These are phyloP conservation scores for Rhinoderma darwinii DNA, from an alignment of 2,113 vertebrate species.

Conservation along the genomic window DNA sequence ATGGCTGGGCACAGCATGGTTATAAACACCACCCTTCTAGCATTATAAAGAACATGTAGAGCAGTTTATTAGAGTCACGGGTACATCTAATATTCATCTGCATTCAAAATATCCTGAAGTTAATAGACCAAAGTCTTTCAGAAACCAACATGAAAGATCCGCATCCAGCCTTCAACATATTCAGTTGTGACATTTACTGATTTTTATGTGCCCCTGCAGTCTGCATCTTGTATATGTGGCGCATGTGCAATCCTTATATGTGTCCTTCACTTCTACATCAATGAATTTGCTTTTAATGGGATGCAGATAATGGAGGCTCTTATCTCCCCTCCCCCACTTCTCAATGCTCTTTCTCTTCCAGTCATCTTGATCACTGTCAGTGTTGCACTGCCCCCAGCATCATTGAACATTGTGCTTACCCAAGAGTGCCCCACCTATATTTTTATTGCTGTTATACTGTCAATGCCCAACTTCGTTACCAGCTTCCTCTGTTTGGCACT, in stretches of 20 bases:
- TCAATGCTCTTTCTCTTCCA: neutral
- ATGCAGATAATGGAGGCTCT: conserved; percentile 51
- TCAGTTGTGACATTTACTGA: neutral
- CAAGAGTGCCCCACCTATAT: neutral
- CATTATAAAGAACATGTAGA: too few species aligned
- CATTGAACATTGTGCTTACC: neutral
- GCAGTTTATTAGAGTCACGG: too few species aligned
- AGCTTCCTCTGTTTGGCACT: neutral
- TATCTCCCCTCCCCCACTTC: conserved; percentile 45
- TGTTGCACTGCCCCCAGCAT: neutral
- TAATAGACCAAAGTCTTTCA: neutral
- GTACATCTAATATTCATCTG: neutral
- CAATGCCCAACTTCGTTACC: neutral
- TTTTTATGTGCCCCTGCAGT: neutral
- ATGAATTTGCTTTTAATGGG: conserved; percentile 51
- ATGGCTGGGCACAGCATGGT: too few species aligned
- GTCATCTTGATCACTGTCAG: neutral
- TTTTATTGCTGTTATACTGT: neutral
- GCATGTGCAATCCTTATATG: conserved; percentile 18
- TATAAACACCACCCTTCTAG: too few species aligned
- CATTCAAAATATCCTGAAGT: neutral
- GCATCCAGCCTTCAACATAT: neutral
- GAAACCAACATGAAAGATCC: neutral
- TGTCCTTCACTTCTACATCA: conserved; percentile 45
- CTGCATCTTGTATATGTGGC: neutral